Base-by-base conservation (phyloP, 2,113 vertebrate genomes). In the Misgurnus anguillicaudatus region DNA sequence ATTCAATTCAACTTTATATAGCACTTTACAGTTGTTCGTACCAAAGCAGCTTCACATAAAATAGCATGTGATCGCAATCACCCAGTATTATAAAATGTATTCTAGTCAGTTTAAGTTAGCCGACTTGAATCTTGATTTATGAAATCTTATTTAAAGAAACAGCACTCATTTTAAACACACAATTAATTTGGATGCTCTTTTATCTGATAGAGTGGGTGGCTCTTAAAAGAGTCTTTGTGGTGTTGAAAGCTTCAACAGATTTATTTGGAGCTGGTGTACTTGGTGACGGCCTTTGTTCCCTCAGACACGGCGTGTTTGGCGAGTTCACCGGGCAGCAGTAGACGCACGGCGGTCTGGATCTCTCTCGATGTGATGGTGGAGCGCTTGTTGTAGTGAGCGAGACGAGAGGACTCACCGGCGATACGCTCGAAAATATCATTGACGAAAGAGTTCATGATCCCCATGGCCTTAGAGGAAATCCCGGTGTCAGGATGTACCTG, bases 281-380 rank as follows among this genome's bases (percentile, higher is more conserved):
- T 73, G 55, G 71, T 61, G 0, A 73, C 70, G 4, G 70, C 70
- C 19, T 74, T 74, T 0, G 73, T 75, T 2, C 73, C 73, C 73
- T 75, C 73, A 38, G 73, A 75, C 71, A 74, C 73, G 60, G 73
- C 73, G 73, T 75, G 73, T 38, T 75, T 75, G 45, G 73, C 73
- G 42, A 75, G 73, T 5, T 75, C 73, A 7, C 73, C 73, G 73
- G 73, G 73, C 42, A 75, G 83, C 71, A 90, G 82, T 8, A 90
- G 82, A 9, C 94, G 91, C 81, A 95, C 93, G 0, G 94, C 92
- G 16, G 93, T 94, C 92, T 95, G 94, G 85, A 95, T 95, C 91
- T 95, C 94, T 78, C 92, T 82, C 2, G 92, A 94, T 0, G 90
- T 67, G 83, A 93, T 93, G 78, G 91, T 91, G 10, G 90, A 83